A percentile compares a stretch with the other conserved stretches of the same genome.
Conservation (phyloP, 2,888 invertebrate genomes). For the Strigamia crassipes region DNA sequence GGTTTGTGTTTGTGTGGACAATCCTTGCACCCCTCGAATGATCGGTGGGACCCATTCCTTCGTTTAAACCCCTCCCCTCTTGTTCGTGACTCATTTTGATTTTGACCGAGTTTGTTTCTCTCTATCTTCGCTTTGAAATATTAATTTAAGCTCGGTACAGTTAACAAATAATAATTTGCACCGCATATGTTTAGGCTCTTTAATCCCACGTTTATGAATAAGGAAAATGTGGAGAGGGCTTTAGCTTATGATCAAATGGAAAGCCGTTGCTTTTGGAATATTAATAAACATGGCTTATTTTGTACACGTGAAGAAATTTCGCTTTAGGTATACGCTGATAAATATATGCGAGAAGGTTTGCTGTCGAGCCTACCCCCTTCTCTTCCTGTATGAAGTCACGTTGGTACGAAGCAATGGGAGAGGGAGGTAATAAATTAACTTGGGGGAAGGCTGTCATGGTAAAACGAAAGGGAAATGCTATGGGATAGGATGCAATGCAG, state of each 20-base stretch:
- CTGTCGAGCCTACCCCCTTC: slow-evolving; percentile 20
- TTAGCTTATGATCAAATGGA: slow-evolving; percentile 42
- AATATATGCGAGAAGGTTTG: slow-evolving; percentile 16
- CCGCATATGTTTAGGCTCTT: slow-evolving; percentile 18
- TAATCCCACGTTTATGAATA: slow-evolving; percentile 33
- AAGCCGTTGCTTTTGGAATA: slow-evolving; percentile 40
- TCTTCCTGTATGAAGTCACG: slow-evolving; percentile 40
- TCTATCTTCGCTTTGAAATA: slow-evolving; percentile 23
- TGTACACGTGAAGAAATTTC: slow-evolving; percentile 35
- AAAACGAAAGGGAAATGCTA: slow-evolving; percentile 32
- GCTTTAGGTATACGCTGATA: slow-evolving; percentile 10
- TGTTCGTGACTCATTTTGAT: slow-evolving; percentile 28
- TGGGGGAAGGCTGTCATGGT: slow-evolving; percentile 30
- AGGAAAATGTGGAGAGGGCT: slow-evolving; percentile 39
- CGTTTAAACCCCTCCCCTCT: not conserved
- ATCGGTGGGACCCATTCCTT: slow-evolving; percentile 2
- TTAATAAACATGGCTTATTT: slow-evolving; percentile 38
- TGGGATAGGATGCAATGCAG: slow-evolving; percentile 36
- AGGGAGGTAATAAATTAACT: slow-evolving; percentile 42
- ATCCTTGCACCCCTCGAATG: not conserved
- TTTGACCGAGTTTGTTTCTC: not conserved
- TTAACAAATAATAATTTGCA: slow-evolving; percentile 34
- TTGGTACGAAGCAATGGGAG: slow-evolving; percentile 15
- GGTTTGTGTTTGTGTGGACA: not conserved
- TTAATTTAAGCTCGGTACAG: slow-evolving; percentile 33